Percentiles rank a stretch among this genome's conserved stretches.
Conservation (phyloP, 2,113 vertebrate species). For the Tretioscincus oriximinensis region DNA sequence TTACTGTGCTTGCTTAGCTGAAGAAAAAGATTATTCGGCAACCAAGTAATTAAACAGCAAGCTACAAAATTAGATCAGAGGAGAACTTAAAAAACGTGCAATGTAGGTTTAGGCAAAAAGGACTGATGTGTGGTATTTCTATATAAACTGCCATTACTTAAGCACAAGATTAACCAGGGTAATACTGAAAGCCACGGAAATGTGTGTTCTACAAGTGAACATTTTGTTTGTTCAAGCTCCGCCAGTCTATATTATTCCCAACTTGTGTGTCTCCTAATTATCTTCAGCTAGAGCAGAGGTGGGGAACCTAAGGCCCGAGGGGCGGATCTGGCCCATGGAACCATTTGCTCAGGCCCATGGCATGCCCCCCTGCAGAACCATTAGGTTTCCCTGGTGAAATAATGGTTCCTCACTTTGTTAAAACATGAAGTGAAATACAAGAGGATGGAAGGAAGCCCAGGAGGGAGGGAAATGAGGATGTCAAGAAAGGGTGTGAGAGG, state of each 20-base stretch:
- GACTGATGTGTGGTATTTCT: slow-evolving; percentile 61
- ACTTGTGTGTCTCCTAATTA: background rate
- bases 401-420: no score
- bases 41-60: slow-evolving; percentile 41
- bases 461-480: no score
- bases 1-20: slow-evolving; percentile 49
- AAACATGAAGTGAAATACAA: no score
- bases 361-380: no score
- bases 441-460: no score
- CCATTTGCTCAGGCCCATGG: no score
- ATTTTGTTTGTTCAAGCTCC: background rate
- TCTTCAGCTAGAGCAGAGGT: background rate
- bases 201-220: slow-evolving; percentile 19
- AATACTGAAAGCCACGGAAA: slow-evolving; percentile 22
- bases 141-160: slow-evolving; percentile 49
- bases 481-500: no score
- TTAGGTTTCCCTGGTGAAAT: no score
- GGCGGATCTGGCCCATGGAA: no score
- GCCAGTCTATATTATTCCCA: accelerated
- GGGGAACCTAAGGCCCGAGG: no score
- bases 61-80: slow-evolving; percentile 25
- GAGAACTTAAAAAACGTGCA: slow-evolving; percentile 46
- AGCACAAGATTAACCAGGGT: slow-evolving; percentile 36
- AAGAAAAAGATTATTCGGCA: slow-evolving; percentile 44
- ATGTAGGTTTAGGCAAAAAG: slow-evolving; percentile 63